Conservation (phyloP, 2,113 vertebrate genomes). For the Gavia stellata region DNA sequence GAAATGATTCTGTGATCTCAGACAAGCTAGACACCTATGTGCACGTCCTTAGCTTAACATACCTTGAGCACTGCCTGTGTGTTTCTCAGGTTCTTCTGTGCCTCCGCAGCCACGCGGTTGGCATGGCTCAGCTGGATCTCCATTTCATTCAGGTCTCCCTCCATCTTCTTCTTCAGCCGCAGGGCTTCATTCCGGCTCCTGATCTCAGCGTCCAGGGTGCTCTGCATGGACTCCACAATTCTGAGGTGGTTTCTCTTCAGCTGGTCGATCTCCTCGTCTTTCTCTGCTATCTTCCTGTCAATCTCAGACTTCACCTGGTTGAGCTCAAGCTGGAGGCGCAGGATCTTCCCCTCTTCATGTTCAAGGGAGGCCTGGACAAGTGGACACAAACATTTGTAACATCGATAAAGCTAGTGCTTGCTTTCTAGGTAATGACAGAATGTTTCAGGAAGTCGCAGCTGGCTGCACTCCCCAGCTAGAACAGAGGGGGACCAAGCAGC, state of each 20-base stretch:
- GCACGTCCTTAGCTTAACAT: not conserved
- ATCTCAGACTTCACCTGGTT: conserved; percentile 8
- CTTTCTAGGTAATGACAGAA: too few relatives aligned
- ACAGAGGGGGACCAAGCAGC: too few relatives aligned
- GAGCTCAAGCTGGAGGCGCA: conserved; percentile 75
- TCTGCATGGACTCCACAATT: conserved; percentile 76
- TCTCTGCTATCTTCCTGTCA: not conserved
- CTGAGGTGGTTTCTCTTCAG: conserved; percentile 49
- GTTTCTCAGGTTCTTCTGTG: conserved; percentile 82
- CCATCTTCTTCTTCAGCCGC: conserved; percentile 21
- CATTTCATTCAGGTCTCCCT: conserved; percentile 83
- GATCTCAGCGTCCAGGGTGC: conserved; percentile 72
- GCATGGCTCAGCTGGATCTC: conserved; percentile 82
- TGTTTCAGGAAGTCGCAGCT: too few relatives aligned
- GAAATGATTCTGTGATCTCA: not conserved
- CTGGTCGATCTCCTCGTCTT: not conserved
- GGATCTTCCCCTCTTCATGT: conserved; percentile 71
- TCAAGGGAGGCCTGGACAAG: conserved; percentile 35
- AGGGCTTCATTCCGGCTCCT: not conserved
- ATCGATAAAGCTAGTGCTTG: too few relatives aligned
- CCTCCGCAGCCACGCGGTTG: conserved; percentile 74
- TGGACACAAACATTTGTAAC: too few relatives aligned
- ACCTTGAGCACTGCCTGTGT: conserved; percentile 76
- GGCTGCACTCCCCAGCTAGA: too few relatives aligned
- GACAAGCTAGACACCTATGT: not conserved